Evolutionary conservation across 2,113 vertebrate species (phyloP).

Genomic region (Empidonax traillii): DNA sequence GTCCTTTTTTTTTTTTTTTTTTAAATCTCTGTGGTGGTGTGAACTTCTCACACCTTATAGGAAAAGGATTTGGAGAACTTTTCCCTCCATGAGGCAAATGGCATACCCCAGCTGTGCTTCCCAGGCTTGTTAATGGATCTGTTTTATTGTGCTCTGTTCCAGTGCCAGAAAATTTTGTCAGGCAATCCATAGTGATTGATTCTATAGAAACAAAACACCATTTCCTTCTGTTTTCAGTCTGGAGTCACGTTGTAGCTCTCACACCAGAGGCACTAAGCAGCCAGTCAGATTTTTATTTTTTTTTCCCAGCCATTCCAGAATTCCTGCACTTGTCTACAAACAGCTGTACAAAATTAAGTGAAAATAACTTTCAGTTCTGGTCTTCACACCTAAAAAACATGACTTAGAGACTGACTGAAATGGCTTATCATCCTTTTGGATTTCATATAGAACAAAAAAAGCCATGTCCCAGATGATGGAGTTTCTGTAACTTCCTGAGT

Average conservation of each 20-base stretch:
- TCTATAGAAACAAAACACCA: conserved; percentile 45
- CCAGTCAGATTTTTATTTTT: background rate
- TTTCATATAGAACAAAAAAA: background rate
- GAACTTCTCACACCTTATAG: background rate
- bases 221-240: conserved; percentile 52
- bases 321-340: conserved; percentile 16
- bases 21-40: background rate
- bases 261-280: background rate
- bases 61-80: background rate
- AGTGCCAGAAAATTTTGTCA: conserved; percentile 46
- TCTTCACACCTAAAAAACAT: background rate
- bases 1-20: background rate
- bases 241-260: background rate
- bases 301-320: background rate
- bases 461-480: background rate
- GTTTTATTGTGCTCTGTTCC: conserved; percentile 22
- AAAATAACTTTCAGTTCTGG: background rate
- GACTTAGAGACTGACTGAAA: background rate
- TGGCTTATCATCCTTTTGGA: background rate
- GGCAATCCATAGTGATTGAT: conserved; percentile 38
- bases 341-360: conserved; percentile 45
- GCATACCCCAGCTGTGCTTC: conserved; percentile 6
- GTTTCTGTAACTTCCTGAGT: background rate
- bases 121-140: conserved; percentile 2
- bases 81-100: background rate